Conservation (phyloP, 1,140 invertebrate species). For the Neodiprion fabricii region DNA sequence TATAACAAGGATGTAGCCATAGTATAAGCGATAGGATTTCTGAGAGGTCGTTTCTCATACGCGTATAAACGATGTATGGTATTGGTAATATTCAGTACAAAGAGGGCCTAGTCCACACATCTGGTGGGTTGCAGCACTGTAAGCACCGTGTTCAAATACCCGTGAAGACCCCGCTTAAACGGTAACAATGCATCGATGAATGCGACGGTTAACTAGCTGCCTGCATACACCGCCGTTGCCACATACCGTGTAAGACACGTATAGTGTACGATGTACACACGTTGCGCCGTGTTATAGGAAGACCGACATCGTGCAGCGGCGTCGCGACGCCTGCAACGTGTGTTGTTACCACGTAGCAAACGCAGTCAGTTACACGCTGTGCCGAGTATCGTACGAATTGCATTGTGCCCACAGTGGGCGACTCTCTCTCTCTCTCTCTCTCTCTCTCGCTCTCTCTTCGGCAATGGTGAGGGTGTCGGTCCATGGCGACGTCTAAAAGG, state of each 20-base stretch:
- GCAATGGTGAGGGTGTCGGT: too few species aligned
- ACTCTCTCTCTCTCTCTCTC: background rate
- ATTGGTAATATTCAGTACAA: background rate
- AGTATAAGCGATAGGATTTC: too few species aligned
- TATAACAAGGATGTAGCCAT: too few species aligned
- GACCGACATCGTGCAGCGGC: background rate
- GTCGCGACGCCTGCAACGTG: background rate
- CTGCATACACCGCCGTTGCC: background rate
- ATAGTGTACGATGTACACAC: background rate
- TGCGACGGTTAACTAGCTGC: conserved; percentile 1
- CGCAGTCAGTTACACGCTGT: too few species aligned
- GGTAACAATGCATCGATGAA: conserved; percentile 7
- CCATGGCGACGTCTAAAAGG: too few species aligned
- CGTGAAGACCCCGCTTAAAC: conserved; percentile 6
- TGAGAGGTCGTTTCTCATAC: too few species aligned
- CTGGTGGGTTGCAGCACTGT: background rate
- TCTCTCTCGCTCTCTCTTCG: background rate
- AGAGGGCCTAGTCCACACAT: background rate
- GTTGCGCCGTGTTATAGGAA: background rate
- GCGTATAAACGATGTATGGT: too few species aligned
- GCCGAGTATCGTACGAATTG: too few species aligned
- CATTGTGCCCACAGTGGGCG: too few species aligned
- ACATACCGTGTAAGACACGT: too few species aligned
- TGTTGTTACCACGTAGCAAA: too few species aligned
- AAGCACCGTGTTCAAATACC: conserved; percentile 2